Base-by-base conservation (phyloP, 2,888 invertebrate species). In the Rhorus exstirpatorius region DNA sequence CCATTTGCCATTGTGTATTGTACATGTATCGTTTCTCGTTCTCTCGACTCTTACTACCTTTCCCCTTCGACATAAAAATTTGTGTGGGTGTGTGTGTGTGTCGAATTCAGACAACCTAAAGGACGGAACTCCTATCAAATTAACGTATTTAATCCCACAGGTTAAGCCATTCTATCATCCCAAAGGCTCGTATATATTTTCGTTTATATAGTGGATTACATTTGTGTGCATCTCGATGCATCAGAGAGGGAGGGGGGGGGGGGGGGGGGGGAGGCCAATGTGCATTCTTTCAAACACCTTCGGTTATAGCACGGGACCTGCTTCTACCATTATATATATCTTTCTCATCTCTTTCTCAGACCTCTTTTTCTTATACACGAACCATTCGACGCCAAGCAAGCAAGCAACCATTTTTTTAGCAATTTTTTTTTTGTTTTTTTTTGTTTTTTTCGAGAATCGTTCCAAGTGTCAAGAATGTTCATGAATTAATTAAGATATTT, bases 1-100 rank as follows among this genome's bases (percentile, higher is more conserved):
- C 92, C 91, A 90, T 91, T 91, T 92, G 90, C 90, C 89, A 92
- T 92, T 92, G 91, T 92, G 87, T 83, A 83, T 81, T 58, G 75
- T 82, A 60, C 79, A 75, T 77, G 72, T 71, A 78, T 77, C 68
- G 51, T 68, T 71, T 70, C 71, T 83, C 83, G 68, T 75, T 83
- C 68, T 82, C 74, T 68, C 63, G 44, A 78, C 78, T 77, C 79
- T 79, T 46, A 44, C 55, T 77, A 75, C 78, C 79, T 76, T 55
- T 79, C 83, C 75, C 76, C 51, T 55, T 71, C 61, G 55, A 49
- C 68, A 46, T 55, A 58, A n/a, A 51, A 38, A 58, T 51, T 55
- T 14, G 53, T 21, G 60, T 24, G 26, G 12, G 14, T 26, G 24
- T 38, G 46, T 46, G 12, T 71, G n/a, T 53, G 44, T 60, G 46